phyloP scores from a whole-genome alignment of 2,888 invertebrate species.

The Caenorhabditis sp. region DNA sequence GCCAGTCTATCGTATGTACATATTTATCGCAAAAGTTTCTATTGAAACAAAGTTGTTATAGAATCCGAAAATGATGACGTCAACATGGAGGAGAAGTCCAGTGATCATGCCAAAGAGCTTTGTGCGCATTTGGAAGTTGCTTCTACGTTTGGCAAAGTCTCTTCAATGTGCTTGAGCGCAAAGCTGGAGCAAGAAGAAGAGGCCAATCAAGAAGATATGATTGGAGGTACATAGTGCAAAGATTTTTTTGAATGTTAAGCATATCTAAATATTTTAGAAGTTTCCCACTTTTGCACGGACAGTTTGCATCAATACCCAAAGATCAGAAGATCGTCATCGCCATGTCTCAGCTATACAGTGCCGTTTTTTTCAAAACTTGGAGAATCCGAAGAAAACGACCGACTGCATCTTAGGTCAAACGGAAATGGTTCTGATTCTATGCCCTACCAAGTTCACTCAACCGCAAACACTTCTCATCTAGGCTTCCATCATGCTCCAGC shows the following conservation, averaged over 20 bases:
- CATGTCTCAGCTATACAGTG: slow-evolving; percentile 9
- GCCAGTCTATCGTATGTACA: slow-evolving; percentile 12
- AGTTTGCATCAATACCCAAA: slow-evolving; percentile 11
- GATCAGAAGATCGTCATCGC: slow-evolving; percentile 28
- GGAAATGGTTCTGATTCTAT: too few relatives aligned
- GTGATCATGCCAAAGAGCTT: slow-evolving; percentile 15
- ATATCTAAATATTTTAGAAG: too few relatives aligned
- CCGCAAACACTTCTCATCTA: too few relatives aligned
- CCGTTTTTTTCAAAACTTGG: not conserved
- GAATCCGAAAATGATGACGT: not conserved
- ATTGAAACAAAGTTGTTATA: not conserved
- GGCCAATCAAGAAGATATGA: not conserved
- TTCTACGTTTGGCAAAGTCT: slow-evolving; percentile 13
- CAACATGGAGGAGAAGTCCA: not conserved
- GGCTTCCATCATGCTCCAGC: too few relatives aligned
- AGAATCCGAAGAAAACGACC: too few relatives aligned
- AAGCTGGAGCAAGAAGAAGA: not conserved
- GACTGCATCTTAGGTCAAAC: too few relatives aligned
- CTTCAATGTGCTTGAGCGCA: slow-evolving; percentile 1
- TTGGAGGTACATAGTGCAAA: too few relatives aligned
- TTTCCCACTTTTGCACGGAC: not conserved
- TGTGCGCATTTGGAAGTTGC: slow-evolving; percentile 20
- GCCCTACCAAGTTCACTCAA: too few relatives aligned
- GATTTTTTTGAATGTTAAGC: too few relatives aligned
- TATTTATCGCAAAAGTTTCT: too few relatives aligned